Conservation (phyloP, 2,797 vertebrate species). For the Eulemur albifrons region DNA sequence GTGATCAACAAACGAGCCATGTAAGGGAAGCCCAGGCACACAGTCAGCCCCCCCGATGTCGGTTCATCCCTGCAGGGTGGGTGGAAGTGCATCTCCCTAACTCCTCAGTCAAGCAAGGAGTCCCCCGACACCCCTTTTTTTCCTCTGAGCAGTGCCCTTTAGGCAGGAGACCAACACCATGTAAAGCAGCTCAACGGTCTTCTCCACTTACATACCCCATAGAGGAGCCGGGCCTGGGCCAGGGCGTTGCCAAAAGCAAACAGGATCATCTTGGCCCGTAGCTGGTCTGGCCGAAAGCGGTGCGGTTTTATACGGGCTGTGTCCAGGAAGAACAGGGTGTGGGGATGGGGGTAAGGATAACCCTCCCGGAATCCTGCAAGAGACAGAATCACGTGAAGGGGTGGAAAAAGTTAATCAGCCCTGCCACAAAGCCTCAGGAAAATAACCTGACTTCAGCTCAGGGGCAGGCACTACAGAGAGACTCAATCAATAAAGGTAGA, state of each 20-base stretch:
- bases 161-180: neutral
- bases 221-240: constrained; percentile 88
- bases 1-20: neutral
- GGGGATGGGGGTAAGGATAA: constrained; percentile 90
- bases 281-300: constrained; percentile 89
- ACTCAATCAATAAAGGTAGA: neutral
- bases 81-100: neutral
- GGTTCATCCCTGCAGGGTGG: neutral
- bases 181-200: neutral
- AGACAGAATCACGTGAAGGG: neutral
- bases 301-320: constrained; percentile 52
- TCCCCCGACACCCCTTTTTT: no score
- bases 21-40: neutral
- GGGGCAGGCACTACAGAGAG: neutral
- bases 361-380: constrained; percentile 89
- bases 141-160: neutral
- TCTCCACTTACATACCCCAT: constrained; percentile 86
- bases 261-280: constrained; percentile 95
- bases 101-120: neutral
- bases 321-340: constrained; percentile 92
- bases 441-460: neutral
- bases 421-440: neutral
- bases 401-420: neutral
- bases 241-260: constrained; percentile 93
- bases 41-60: neutral